phyloP scores from a whole-genome alignment of 2,113 vertebrate genomes.

The Uria lomvia region DNA sequence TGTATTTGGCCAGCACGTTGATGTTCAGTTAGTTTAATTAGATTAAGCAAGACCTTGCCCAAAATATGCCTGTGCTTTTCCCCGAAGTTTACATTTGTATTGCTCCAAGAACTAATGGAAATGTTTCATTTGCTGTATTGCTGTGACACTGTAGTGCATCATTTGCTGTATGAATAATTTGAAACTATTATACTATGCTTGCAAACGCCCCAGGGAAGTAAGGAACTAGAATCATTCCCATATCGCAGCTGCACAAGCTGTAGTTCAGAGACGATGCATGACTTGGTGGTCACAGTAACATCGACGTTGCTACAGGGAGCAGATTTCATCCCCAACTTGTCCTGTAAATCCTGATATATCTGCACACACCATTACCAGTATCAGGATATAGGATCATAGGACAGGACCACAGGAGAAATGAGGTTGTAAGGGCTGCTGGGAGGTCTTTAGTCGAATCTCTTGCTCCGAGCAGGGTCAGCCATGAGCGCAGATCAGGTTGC shows the following conservation, averaged over 20 bases:
- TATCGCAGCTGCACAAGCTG: background rate
- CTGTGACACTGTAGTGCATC: background rate
- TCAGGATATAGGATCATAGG: background rate
- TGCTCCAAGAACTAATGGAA: background rate
- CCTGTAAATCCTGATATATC: background rate
- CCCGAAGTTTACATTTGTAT: background rate
- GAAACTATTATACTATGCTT: background rate
- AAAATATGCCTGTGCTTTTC: background rate
- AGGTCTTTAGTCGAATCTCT: background rate
- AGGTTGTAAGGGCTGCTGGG: background rate
- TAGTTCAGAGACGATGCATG: background rate
- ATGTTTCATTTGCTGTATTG: background rate
- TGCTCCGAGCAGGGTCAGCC: background rate
- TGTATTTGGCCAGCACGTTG: background rate
- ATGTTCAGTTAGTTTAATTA: background rate
- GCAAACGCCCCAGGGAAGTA: background rate
- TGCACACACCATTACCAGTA: background rate
- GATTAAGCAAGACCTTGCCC: background rate
- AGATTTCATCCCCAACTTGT: background rate
- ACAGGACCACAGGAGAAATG: background rate
- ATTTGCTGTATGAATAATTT: background rate
- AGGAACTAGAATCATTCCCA: background rate
- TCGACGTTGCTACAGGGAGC: background rate
- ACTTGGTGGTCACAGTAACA: background rate
- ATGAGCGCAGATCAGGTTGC: background rate